A percentile compares a stretch with the other conserved stretches of the same genome.
These are phyloP conservation scores for Plebejus melissa DNA, from an alignment of 2,888 invertebrate species.

Conservation along the genomic window DNA sequence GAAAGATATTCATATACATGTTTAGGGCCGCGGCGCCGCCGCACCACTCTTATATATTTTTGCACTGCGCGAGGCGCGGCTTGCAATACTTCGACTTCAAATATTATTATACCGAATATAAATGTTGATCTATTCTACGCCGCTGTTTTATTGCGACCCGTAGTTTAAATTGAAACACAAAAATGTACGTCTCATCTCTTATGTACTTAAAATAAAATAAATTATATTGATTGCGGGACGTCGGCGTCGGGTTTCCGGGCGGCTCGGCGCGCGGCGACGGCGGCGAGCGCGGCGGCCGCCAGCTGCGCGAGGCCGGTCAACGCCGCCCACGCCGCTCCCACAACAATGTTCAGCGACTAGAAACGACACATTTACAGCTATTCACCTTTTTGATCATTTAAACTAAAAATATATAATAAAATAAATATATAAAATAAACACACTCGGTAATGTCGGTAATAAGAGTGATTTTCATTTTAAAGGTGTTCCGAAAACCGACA, in stretches of 20 bases:
- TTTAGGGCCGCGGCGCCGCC: slow-evolving; percentile 37
- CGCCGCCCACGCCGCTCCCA: neutral
- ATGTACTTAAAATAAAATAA: too few species aligned
- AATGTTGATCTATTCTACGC: slow-evolving; percentile 65
- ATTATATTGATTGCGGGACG: neutral
- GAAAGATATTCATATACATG: slow-evolving; percentile 38
- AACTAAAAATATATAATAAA: too few species aligned
- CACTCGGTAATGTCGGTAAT: too few species aligned
- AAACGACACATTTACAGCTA: too few species aligned
- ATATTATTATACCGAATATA: slow-evolving; percentile 53
- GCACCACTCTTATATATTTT: slow-evolving; percentile 71
- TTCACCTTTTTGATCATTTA: too few species aligned
- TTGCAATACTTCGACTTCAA: slow-evolving; percentile 56
- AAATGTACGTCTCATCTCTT: neutral
- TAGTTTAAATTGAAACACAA: neutral
- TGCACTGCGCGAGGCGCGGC: slow-evolving; percentile 54
- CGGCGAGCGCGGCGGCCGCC: neutral
- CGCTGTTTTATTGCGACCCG: slow-evolving; percentile 37
- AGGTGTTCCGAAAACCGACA: too few species aligned
- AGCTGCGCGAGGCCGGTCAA: neutral
- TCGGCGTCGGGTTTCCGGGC: neutral
- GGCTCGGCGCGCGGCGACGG: slow-evolving; percentile 10
- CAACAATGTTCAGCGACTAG: neutral
- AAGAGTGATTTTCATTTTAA: too few species aligned
- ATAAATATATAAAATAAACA: too few species aligned